These are phyloP conservation scores for Thermophis baileyi DNA, from an alignment of 2,113 vertebrate genomes.

Conservation along the genomic window DNA sequence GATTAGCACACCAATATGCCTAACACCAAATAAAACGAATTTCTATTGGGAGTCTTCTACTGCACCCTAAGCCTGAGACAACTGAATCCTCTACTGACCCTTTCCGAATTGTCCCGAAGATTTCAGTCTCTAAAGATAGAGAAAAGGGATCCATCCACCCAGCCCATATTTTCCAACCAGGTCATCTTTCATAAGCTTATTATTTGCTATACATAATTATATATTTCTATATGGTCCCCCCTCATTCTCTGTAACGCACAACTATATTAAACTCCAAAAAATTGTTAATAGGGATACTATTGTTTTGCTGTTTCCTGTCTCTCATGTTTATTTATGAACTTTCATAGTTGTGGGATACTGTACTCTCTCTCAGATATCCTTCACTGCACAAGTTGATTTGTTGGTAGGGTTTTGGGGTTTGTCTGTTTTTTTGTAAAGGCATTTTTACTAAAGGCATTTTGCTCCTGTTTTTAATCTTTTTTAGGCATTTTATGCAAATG, in stretches of 20 bases:
- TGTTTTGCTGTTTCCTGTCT: neutral
- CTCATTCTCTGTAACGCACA: neutral
- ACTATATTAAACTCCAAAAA: neutral
- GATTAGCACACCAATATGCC: neutral
- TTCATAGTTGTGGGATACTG: neutral
- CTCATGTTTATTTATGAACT: neutral
- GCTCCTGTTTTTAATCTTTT: neutral
- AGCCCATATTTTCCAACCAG: neutral
- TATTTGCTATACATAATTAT: neutral
- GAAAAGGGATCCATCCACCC: neutral
- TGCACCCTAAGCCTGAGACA: neutral
- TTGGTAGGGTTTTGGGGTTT: too few species aligned
- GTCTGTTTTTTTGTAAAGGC: neutral
- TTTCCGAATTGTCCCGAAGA: neutral
- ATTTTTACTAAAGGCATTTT: neutral
- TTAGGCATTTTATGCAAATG: neutral
- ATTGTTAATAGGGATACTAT: neutral
- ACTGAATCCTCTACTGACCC: neutral
- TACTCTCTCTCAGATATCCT: neutral
- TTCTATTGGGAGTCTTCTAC: neutral
- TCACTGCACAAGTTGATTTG: neutral
- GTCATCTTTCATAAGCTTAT: neutral
- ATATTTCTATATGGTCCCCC: neutral
- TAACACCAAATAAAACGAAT: neutral
- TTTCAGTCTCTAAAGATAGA: neutral